Conservation (phyloP, 2,113 vertebrate species). For the Zosterops japonicus region DNA sequence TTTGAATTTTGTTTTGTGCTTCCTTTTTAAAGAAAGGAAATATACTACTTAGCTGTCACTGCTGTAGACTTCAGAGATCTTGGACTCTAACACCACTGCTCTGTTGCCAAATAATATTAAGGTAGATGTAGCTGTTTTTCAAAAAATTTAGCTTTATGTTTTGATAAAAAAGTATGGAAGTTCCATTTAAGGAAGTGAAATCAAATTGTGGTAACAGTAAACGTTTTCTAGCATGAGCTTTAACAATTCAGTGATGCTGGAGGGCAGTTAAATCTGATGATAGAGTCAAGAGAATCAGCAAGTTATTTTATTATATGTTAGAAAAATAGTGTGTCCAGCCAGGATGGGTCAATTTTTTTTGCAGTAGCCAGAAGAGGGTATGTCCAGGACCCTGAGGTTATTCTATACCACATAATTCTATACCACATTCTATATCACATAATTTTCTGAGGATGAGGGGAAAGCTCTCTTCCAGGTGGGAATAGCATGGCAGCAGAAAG, state of each 20-base stretch:
- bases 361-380: accelerated
- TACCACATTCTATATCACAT: too few species aligned
- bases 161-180: neutral
- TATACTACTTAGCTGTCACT: neutral
- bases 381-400: neutral
- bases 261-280: neutral
- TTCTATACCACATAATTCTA: neutral
- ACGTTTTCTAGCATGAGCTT: neutral
- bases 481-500: neutral
- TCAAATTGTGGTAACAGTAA: neutral
- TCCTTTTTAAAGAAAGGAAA: neutral
- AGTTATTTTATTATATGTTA: neutral
- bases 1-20: neutral
- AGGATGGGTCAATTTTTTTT: neutral
- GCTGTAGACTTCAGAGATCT: neutral
- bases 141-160: neutral
- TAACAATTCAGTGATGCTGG: neutral
- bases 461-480: neutral
- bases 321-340: neutral
- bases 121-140: neutral
- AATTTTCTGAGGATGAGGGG: accelerated
- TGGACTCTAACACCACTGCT: neutral
- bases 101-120: neutral
- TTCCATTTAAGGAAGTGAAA: neutral
- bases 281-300: neutral